Base-by-base conservation (phyloP, 1,140 invertebrate genomes). In the Drosophila nikananu region DNA sequence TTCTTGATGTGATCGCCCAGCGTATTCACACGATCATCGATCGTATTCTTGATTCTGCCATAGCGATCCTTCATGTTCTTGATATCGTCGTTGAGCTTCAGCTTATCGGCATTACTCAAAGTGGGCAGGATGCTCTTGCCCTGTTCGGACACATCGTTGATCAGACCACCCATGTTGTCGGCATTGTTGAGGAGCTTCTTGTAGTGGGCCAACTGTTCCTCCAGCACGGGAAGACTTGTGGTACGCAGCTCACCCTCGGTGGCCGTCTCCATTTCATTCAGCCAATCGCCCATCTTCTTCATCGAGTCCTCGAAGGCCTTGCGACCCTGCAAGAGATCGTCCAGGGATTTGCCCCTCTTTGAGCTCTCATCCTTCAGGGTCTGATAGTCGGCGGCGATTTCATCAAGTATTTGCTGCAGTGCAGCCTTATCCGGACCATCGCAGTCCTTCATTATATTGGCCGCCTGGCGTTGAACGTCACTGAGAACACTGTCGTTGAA, bases 201-300 rank as follows among this genome's bases (percentile, higher is more conserved):
- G 86, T 97, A 98, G 94, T 98, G 97, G 1, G 95, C 94, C 42
- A 98, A 91, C 87, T 98, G 97, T 93, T 98, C 97, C 92, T 97
- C 96, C 32, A 98, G 93, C 1, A 97, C 94, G 75, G 97, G 96
- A 13, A 97, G 93, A 83, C 95, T 97, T 2, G 96, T 95, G 23
- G 96, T 95, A 54, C 96, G 94, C 5, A 98, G 92, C 82, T 98
- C 97, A 37, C 96, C 95, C 15, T 96, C 96, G 1, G 97, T 95
- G 15, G 97, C 96, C 9, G 97, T 96, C 94, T 98, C 97, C 51
- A 97, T 97, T 94, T 98, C 96, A 58, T 97, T 96, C 21, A 98
- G 94, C 97, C 97, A 98, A 74, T 97, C 95, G 74, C 96, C 95
- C 89, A 96, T 97, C 77, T 96, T 96, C 63, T 97, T 96, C 48